These are phyloP conservation scores for Pterostichus niger DNA, from an alignment of 2,888 invertebrate genomes.

Conservation along the genomic window DNA sequence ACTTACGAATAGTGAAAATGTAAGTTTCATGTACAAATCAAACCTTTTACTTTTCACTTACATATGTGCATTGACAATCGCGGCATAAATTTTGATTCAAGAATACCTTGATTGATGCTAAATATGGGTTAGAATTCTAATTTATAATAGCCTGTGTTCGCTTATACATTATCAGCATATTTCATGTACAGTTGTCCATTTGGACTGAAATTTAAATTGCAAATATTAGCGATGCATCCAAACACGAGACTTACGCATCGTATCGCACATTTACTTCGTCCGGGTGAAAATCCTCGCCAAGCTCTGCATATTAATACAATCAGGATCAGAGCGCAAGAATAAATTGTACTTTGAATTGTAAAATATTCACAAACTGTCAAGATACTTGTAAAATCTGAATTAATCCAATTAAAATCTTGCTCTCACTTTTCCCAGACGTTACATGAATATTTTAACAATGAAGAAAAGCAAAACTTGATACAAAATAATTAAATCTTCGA, in stretches of 20 bases:
- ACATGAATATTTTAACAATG: slow-evolving; percentile 56
- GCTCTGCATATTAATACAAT: slow-evolving; percentile 59
- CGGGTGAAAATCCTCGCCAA: not conserved
- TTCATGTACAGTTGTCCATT: slow-evolving; percentile 46
- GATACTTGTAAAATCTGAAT: slow-evolving; percentile 63
- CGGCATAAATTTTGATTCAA: not conserved
- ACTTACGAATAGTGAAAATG: no score
- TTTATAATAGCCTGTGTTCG: slow-evolving; percentile 18
- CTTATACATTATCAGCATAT: slow-evolving; percentile 38
- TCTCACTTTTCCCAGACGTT: slow-evolving; percentile 33
- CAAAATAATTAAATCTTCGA: slow-evolving; percentile 54
- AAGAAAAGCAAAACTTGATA: slow-evolving; percentile 36
- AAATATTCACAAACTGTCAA: slow-evolving; percentile 44
- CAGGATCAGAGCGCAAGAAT: slow-evolving; percentile 38
- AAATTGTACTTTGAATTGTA: slow-evolving; percentile 52
- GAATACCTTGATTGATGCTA: not conserved
- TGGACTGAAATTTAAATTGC: slow-evolving; percentile 37
- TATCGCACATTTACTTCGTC: slow-evolving; percentile 26
- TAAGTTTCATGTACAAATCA: no score
- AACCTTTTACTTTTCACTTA: no score
- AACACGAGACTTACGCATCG: slow-evolving; percentile 28
- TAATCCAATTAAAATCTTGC: slow-evolving; percentile 61
- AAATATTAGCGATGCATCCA: slow-evolving; percentile 17
- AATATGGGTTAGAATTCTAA: not conserved
- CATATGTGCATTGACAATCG: no score